Percentiles rank a stretch among this genome's conserved stretches.
phyloP scores from a whole-genome alignment of 1,140 invertebrate species.

The Liolophura sinensis region DNA sequence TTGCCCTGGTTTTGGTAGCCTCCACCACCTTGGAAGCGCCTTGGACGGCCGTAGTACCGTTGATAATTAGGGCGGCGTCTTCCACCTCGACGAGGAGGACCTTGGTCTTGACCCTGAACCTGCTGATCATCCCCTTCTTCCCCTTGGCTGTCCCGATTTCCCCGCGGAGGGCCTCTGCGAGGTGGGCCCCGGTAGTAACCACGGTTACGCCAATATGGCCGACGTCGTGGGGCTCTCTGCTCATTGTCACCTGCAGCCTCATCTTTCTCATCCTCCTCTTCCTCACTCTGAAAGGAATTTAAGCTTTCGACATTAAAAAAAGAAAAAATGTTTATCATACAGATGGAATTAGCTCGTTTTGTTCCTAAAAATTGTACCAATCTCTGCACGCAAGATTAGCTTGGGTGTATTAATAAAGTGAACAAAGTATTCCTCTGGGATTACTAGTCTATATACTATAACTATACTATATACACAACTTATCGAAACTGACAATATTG shows the following conservation, averaged over 20 bases:
- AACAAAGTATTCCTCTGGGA: too few species aligned
- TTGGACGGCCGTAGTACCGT: constrained; percentile 31
- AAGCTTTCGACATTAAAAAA: not conserved
- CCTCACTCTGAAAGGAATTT: not conserved
- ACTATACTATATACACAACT: too few species aligned
- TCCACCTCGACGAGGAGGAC: constrained; percentile 15
- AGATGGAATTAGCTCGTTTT: not conserved
- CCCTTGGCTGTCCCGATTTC: constrained; percentile 13
- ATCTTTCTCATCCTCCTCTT: constrained; percentile 16
- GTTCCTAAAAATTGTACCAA: not conserved
- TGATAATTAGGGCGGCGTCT: constrained; percentile 30
- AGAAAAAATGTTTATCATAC: not conserved
- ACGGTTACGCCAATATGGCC: constrained; percentile 24
- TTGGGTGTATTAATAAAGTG: not conserved
- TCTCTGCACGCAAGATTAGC: not conserved
- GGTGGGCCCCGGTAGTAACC: constrained; percentile 29
- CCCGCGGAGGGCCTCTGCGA: constrained; percentile 19
- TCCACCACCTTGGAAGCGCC: constrained; percentile 14
- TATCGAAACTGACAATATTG: too few species aligned
- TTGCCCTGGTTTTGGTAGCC: constrained; percentile 13
- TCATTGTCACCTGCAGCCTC: constrained; percentile 51
- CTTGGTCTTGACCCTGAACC: constrained; percentile 12
- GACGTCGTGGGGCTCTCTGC: constrained; percentile 58
- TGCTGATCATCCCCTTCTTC: constrained; percentile 11
- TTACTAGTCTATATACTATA: too few species aligned